These are phyloP conservation scores for Podilymbus podiceps DNA, from an alignment of 2,113 vertebrate genomes.

Conservation along the genomic window DNA sequence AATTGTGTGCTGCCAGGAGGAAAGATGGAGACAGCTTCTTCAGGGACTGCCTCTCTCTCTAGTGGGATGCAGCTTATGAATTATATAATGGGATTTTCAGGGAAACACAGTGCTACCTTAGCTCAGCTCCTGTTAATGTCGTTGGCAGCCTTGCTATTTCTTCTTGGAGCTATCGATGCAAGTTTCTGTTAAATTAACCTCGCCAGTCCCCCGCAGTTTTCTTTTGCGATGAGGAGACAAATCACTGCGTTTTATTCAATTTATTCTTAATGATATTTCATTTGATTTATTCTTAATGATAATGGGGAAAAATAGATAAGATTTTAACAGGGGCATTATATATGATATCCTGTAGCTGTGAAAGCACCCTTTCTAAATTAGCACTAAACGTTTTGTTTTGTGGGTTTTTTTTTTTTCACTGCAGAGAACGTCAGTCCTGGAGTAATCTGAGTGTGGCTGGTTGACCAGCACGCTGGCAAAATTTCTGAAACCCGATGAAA, in stretches of 20 bases:
- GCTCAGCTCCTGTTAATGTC: not conserved
- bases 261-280: not conserved
- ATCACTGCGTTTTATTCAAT: not conserved
- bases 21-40: not conserved
- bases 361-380: not conserved
- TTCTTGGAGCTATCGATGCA: not conserved
- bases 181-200: not conserved
- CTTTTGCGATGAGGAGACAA: not conserved
- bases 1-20: not conserved
- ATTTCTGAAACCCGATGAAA: not conserved
- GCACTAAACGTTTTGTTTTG: fast-evolving
- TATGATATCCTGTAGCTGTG: not conserved
- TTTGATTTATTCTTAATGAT: not conserved
- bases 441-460: not conserved
- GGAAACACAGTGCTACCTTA: not conserved
- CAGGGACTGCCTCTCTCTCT: not conserved
- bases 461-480: not conserved
- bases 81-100: not conserved
- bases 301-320: not conserved
- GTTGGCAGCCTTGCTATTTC: not conserved
- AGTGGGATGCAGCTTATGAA: not conserved
- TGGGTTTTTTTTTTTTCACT: not conserved
- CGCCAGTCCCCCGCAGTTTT: not conserved
- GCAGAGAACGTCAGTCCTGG: not conserved
- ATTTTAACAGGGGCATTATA: not conserved